Evolutionary conservation across 2,888 invertebrate genomes (phyloP).

Genomic region (Silvanus unidentatus): DNA sequence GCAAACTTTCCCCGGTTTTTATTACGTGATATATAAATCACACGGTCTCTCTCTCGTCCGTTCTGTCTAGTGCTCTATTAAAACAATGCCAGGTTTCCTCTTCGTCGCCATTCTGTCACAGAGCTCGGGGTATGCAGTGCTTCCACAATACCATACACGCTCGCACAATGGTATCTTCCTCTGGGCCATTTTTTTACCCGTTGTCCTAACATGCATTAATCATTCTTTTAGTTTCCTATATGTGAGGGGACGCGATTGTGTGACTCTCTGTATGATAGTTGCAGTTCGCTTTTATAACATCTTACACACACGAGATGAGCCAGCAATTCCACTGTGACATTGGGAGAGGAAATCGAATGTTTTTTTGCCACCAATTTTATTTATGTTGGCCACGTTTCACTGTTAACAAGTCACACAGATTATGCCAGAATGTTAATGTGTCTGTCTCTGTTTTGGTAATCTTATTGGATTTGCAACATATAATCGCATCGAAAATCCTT

Average conservation of each 20-base stretch:
- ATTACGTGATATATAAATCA: conserved; percentile 27
- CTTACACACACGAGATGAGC: no score
- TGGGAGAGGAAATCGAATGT: no score
- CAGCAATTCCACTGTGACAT: no score
- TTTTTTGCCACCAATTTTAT: no score
- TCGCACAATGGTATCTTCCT: conserved; percentile 23
- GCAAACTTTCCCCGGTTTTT: conserved; percentile 22
- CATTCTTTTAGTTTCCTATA: conserved; percentile 17
- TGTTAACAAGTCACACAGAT: no score
- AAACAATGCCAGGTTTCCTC: conserved; percentile 26
- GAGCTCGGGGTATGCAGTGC: background rate
- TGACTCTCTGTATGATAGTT: no score
- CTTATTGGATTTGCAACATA: no score
- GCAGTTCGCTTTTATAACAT: no score
- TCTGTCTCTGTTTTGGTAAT: no score
- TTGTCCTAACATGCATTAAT: conserved; percentile 19
- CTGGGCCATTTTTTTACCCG: conserved; percentile 21
- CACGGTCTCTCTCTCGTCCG: conserved; percentile 6
- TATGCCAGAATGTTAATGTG: no score
- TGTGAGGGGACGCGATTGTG: background rate
- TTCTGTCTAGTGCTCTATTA: conserved; percentile 20
- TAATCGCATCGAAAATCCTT: no score
- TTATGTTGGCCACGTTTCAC: no score
- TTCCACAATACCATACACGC: conserved; percentile 7
- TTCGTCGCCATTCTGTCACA: conserved; percentile 17